phyloP scores from a whole-genome alignment of 2,113 vertebrate genomes.

The Otolemur garnettii region DNA sequence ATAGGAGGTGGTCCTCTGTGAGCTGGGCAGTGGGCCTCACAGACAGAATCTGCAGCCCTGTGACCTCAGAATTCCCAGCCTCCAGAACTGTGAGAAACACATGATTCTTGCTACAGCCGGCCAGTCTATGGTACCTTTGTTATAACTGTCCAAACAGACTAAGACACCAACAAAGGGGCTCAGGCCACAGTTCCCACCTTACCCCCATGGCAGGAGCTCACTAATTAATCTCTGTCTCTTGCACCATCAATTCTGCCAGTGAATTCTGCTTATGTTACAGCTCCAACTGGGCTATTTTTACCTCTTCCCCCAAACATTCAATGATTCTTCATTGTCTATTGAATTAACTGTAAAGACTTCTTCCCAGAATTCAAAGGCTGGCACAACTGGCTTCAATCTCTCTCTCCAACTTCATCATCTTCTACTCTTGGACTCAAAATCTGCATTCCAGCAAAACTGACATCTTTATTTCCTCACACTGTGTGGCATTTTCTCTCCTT shows the following conservation, averaged over 20 bases:
- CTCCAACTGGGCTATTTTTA: not conserved
- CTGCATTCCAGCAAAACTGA: not conserved
- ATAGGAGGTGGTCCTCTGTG: not conserved
- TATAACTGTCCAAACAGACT: not conserved
- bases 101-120: too few species aligned
- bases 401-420: not conserved
- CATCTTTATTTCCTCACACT: not conserved
- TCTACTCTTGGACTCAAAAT: not conserved
- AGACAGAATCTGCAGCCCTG: too few species aligned
- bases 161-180: not conserved
- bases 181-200: not conserved
- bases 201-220: not conserved
- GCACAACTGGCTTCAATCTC: not conserved
- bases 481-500: not conserved
- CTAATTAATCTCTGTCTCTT: not conserved
- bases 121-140: not conserved
- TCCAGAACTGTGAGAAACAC: not conserved
- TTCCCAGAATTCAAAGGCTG: conserved; percentile 29
- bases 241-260: not conserved
- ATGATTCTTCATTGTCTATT: not conserved
- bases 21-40: not conserved
- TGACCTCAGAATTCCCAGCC: not conserved
- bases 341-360: not conserved
- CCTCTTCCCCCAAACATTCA: conserved; percentile 38
- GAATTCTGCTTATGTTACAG: not conserved